These are phyloP conservation scores for Octodon degus DNA, from an alignment of 2,113 vertebrate genomes.

Conservation along the genomic window DNA sequence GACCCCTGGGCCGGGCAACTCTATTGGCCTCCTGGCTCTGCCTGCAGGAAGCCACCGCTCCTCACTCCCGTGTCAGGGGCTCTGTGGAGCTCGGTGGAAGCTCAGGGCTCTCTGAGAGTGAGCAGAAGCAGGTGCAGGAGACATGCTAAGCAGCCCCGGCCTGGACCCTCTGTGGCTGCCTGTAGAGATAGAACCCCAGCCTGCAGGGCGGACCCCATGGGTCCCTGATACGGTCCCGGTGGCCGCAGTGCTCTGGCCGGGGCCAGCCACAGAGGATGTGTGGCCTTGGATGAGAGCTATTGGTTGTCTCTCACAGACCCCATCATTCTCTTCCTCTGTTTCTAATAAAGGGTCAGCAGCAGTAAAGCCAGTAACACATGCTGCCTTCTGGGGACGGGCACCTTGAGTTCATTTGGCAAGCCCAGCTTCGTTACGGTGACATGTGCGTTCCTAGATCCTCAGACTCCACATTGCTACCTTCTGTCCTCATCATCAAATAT, in stretches of 20 bases:
- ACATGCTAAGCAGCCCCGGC: not conserved
- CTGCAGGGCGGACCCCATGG: fast-evolving
- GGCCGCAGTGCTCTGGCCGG: not conserved
- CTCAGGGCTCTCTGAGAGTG: fast-evolving
- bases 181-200: fast-evolving
- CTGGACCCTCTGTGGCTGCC: not conserved
- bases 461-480: fast-evolving
- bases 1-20: fast-evolving
- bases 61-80: fast-evolving
- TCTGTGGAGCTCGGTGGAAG: fast-evolving
- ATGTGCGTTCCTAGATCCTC: not conserved
- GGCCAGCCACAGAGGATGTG: not conserved
- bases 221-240: fast-evolving
- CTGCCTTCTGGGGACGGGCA: not conserved
- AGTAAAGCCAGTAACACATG: fast-evolving
- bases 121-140: no score
- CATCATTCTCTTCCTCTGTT: not conserved
- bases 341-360: not conserved
- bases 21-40: fast-evolving
- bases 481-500: fast-evolving
- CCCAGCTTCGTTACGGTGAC: no score
- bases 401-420: not conserved
- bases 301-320: not conserved
- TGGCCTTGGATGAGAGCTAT: no score
- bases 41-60: fast-evolving